Conservation (phyloP, 2,888 invertebrate species). For the Chrysotoxum bicinctum region DNA sequence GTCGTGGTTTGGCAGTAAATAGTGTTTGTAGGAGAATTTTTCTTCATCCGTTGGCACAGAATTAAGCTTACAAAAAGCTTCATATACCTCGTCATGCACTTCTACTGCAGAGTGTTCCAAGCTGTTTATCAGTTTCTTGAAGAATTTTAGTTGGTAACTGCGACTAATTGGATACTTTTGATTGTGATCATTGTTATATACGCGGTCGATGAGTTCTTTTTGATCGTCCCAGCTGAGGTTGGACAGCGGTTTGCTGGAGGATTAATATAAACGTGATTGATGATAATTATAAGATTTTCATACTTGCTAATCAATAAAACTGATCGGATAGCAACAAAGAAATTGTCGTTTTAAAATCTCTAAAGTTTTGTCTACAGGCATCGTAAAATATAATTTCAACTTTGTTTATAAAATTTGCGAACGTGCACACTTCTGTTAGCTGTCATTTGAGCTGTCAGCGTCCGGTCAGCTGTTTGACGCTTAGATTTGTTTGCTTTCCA, state of each 20-base stretch:
- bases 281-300: not conserved
- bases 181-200: slow-evolving; percentile 83
- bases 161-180: slow-evolving; percentile 85
- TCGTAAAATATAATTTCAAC: not conserved
- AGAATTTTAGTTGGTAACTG: slow-evolving; percentile 85
- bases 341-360: slow-evolving; percentile 75
- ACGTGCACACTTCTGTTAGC: not conserved
- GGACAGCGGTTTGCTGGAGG: slow-evolving; percentile 12
- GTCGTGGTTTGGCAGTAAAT: slow-evolving; percentile 79
- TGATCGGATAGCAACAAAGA: slow-evolving; percentile 78
- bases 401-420: not conserved
- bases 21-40: slow-evolving; percentile 85
- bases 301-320: slow-evolving; percentile 77
- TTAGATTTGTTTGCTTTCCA: not conserved
- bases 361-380: not conserved
- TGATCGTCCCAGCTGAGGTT: slow-evolving; percentile 83
- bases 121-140: slow-evolving; percentile 85
- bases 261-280: not conserved
- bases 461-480: not conserved
- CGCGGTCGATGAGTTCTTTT: slow-evolving; percentile 83
- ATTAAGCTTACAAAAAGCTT: slow-evolving; percentile 83
- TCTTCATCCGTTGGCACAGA: slow-evolving; percentile 77
- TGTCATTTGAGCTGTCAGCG: too few relatives aligned
- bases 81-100: slow-evolving; percentile 86
- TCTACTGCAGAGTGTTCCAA: slow-evolving; percentile 83